These are phyloP conservation scores for Ormyrus nitidulus DNA, from an alignment of 2,888 invertebrate genomes.

Conservation along the genomic window DNA sequence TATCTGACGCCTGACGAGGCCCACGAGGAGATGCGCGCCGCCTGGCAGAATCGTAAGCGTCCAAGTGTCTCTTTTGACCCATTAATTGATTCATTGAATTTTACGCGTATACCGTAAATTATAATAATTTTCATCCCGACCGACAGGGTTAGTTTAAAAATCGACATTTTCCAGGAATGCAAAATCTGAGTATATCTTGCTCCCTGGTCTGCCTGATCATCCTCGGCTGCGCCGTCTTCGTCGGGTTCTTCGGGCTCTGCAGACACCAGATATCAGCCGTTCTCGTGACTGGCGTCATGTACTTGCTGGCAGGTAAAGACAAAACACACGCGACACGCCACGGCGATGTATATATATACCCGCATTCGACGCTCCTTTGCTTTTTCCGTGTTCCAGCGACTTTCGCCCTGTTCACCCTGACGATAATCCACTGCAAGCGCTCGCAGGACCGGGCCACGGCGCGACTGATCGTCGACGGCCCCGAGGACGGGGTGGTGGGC, in stretches of 20 bases:
- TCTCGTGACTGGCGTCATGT: slow-evolving; percentile 95
- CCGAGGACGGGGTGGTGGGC: slow-evolving; percentile 84
- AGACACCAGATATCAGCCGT: slow-evolving; percentile 96
- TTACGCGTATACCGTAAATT: too few species aligned
- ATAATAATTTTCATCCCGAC: not conserved
- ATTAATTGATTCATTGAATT: not conserved
- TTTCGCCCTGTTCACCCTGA: slow-evolving; percentile 92
- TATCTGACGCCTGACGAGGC: slow-evolving; percentile 84
- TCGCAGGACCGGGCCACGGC: slow-evolving; percentile 80
- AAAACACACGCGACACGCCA: not conserved
- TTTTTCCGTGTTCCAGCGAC: slow-evolving; percentile 79
- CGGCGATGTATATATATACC: too few species aligned
- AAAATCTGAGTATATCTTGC: slow-evolving; percentile 96
- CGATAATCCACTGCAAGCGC: slow-evolving; percentile 94
- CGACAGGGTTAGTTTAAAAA: too few species aligned
- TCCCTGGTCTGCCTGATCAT: slow-evolving; percentile 94
- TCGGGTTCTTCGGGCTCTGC: slow-evolving; percentile 92
- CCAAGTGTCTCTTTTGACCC: not conserved
- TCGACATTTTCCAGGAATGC: slow-evolving; percentile 84
- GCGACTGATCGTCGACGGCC: slow-evolving; percentile 77
- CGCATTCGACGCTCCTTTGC: not conserved
- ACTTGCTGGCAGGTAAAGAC: slow-evolving; percentile 87
- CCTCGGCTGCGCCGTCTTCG: slow-evolving; percentile 89
- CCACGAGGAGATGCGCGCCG: slow-evolving; percentile 84
- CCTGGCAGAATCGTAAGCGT: slow-evolving; percentile 80